phyloP scores from a whole-genome alignment of 2,888 invertebrate species.

The Machimus rusticus region DNA sequence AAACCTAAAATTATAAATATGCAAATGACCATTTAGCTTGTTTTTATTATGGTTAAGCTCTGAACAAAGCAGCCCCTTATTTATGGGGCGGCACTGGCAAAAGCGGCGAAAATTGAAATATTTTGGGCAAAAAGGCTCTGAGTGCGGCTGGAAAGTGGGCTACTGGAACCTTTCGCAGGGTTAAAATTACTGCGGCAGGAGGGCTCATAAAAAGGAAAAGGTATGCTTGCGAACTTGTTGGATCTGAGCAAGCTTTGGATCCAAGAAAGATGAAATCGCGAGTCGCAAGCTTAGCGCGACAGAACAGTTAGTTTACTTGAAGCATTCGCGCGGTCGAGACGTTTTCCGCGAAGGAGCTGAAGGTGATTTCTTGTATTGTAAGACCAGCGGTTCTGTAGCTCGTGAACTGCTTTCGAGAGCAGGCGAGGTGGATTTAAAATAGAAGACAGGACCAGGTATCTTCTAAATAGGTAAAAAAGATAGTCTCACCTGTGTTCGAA shows the following conservation, averaged over 20 bases:
- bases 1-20: neutral
- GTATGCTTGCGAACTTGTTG: slow-evolving; percentile 17
- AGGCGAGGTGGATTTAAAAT: neutral
- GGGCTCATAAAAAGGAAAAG: neutral
- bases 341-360: neutral
- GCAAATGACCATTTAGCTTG: neutral
- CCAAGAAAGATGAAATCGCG: neutral
- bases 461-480: neutral
- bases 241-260: slow-evolving; percentile 17
- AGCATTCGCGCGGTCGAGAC: slow-evolving; percentile 33
- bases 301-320: slow-evolving; percentile 23
- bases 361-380: neutral
- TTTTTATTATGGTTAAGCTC: neutral
- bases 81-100: neutral
- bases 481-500: neutral
- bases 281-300: slow-evolving; percentile 4
- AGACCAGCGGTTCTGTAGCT: neutral
- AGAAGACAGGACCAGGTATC: neutral
- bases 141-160: neutral
- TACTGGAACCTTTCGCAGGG: slow-evolving; percentile 27
- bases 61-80: neutral
- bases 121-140: neutral
- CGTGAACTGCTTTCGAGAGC: neutral
- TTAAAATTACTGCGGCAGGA: slow-evolving; percentile 20
- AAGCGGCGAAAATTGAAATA: neutral